Percentiles rank a stretch among this genome's conserved stretches.
phyloP scores from a whole-genome alignment of 2,113 vertebrate genomes.

The Corynorhinus townsendii region DNA sequence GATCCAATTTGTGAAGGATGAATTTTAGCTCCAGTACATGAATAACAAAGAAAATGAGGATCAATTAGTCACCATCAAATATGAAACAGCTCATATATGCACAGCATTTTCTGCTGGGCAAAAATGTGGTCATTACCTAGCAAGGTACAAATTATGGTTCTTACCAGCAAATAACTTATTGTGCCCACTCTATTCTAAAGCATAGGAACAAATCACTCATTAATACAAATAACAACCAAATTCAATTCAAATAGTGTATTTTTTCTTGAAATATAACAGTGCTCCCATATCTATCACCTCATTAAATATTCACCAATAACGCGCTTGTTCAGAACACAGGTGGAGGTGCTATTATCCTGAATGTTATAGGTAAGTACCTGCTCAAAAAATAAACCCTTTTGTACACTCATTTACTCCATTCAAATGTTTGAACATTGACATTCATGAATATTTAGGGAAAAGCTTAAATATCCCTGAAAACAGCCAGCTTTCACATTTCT shows the following conservation, averaged over 20 bases:
- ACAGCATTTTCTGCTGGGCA: background rate
- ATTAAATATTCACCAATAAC: background rate
- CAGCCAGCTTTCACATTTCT: constrained; percentile 55
- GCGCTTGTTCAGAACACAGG: background rate
- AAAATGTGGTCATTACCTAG: background rate
- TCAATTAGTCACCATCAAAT: background rate
- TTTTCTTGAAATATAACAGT: background rate
- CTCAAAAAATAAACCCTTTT: background rate
- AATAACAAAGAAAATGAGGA: background rate
- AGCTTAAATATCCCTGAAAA: constrained; percentile 49
- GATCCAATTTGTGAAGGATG: background rate
- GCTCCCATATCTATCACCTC: background rate
- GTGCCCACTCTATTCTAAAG: background rate
- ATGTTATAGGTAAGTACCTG: background rate
- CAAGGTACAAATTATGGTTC: background rate
- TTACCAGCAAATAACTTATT: background rate
- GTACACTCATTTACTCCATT: background rate
- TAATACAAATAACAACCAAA: background rate
- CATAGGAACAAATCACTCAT: background rate
- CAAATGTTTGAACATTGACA: constrained; percentile 11
- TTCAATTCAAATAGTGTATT: background rate
- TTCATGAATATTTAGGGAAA: constrained; percentile 61
- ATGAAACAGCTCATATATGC: background rate
- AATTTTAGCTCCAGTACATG: background rate
- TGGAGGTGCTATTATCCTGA: background rate